Evolutionary conservation across 1,140 invertebrate species (phyloP), one percentile per base, ranked within the genome.

Genomic region (Steinernema khuongi): DNA sequence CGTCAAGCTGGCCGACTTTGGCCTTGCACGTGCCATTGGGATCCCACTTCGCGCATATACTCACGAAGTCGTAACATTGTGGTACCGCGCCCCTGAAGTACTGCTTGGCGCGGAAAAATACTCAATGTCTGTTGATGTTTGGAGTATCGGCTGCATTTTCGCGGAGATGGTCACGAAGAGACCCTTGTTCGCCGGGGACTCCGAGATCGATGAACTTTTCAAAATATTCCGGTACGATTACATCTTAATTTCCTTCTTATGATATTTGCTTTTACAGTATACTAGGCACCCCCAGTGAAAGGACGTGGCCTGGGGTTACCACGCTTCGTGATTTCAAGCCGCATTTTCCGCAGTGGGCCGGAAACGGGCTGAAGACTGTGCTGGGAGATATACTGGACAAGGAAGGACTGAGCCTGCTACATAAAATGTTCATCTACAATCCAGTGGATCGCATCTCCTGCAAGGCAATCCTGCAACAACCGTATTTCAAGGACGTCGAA

Each of bases 31-130:
- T 80, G 91, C 92, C 0, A 96, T 98, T 88, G 94, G 95, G 71
- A 92, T 97, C 72, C 97, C 97, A 17, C 73, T 84, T 7, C 88
- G 96, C 77, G 91, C 94, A 43, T 99, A 97, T 85, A 99, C 97
- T 0, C 96, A 99, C 86, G 97, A 99, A 89, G 89, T 99, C 50
- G 96, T 99, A 1, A 99, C 96, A 1, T 87, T 99, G 11, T 99
- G 96, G 96, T 99, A 99, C 84, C 89, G 97, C 84, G 94, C 96
- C 0, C 97, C 97, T 0, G 97, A 99, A 88, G 93, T 99, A 33
- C 88, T 99, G 1, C 88, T 99, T 0, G 96, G 96, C 0, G 90
- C 91, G 0, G 88, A 88, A 4, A 88, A 92, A 67, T 99, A 99
- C 82, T 94, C 94, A 0, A 96, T 93, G 75, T 79, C 80, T 30